Percentiles rank a stretch among this genome's conserved stretches.
These are phyloP conservation scores for Macropodus opercularis DNA, from an alignment of 2,797 vertebrate species.

Conservation along the genomic window DNA sequence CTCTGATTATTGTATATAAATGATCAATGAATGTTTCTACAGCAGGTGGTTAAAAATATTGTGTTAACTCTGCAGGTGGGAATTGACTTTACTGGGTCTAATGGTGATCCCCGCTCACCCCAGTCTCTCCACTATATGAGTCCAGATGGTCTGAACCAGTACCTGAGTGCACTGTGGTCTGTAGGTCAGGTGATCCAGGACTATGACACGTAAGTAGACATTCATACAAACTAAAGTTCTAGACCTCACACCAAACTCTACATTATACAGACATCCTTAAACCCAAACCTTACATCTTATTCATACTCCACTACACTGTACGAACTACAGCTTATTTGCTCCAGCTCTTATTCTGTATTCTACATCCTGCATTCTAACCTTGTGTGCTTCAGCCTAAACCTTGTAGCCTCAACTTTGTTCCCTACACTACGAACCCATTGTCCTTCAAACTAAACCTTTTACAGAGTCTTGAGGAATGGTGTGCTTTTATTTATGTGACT, in stretches of 20 bases:
- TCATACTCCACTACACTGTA: no score
- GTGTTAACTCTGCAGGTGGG: slow-evolving; percentile 82
- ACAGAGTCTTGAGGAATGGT: neutral
- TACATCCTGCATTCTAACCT: neutral
- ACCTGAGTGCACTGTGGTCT: slow-evolving; percentile 91
- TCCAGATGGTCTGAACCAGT: slow-evolving; percentile 91
- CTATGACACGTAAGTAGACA: slow-evolving; percentile 87
- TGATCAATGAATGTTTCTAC: neutral
- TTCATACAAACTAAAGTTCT: neutral
- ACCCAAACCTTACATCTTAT: no score
- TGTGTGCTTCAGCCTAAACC: neutral
- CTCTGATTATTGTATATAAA: neutral
- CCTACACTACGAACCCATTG: neutral
- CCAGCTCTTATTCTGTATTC: no score
- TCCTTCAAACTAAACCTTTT: neutral
- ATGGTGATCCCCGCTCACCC: slow-evolving; percentile 89
- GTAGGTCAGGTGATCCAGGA: slow-evolving; percentile 93
- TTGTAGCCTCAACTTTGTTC: no score
- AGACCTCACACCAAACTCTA: neutral
- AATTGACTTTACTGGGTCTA: slow-evolving; percentile 95
- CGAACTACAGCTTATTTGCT: neutral
- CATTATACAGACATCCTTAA: neutral
- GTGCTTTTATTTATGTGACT: neutral
- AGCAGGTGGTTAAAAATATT: neutral
- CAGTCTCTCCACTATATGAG: slow-evolving; percentile 93